Conservation (phyloP, 2,797 vertebrate species). For the Ptychadena robeensis region DNA sequence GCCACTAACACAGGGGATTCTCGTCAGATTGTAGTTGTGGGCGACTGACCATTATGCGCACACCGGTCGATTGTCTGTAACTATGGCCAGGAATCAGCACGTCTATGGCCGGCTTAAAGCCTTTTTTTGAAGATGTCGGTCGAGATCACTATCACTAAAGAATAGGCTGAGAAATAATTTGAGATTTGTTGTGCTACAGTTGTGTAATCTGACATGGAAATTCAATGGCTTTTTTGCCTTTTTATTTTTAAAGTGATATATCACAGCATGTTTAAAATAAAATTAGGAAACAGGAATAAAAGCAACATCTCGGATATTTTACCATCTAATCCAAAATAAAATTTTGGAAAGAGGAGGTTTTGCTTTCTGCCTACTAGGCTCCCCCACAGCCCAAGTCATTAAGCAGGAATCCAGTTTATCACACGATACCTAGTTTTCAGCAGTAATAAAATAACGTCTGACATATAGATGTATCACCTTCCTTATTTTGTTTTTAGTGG, state of each 20-base stretch:
- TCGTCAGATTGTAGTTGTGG: no score
- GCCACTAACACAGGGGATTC: no score
- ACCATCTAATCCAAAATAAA: slow-evolving; percentile 13
- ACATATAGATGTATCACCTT: slow-evolving; percentile 58
- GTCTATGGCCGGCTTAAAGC: no score
- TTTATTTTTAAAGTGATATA: neutral
- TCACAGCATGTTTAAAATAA: neutral
- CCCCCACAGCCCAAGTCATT: slow-evolving; percentile 44
- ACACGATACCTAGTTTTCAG: slow-evolving; percentile 34
- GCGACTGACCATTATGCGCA: no score
- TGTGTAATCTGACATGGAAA: no score
- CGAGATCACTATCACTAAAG: no score
- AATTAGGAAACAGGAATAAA: slow-evolving; percentile 17
- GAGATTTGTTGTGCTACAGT: no score
- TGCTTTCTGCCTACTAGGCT: slow-evolving; percentile 17
- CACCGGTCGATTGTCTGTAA: no score
- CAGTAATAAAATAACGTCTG: slow-evolving; percentile 53
- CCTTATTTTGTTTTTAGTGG: slow-evolving; percentile 56
- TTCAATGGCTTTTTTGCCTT: no score
- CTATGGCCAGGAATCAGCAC: no score
- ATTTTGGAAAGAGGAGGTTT: slow-evolving; percentile 37
- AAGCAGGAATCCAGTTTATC: slow-evolving; percentile 33
- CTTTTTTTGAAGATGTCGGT: no score
- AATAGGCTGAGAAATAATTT: no score
- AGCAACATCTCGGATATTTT: slow-evolving; percentile 34